Evolutionary conservation across 2,888 invertebrate genomes (phyloP), one percentile per base, ranked within the genome.

Genomic region (Platycnemis pennipes): DNA sequence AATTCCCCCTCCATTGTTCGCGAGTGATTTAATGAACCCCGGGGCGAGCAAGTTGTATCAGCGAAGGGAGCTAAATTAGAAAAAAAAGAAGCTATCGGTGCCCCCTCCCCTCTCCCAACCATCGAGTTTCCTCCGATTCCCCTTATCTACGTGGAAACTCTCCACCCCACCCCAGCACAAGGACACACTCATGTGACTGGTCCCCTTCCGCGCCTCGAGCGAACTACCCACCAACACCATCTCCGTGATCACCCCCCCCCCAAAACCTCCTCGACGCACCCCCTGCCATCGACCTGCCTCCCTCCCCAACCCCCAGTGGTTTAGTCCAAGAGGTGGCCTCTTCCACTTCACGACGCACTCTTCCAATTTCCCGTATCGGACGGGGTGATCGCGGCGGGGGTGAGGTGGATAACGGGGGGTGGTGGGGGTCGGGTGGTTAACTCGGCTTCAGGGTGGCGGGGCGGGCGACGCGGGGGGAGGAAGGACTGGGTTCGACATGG

Each of bases 351-450:
- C 91, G 44, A 91, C 44, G 69, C 91, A 63, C 91, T 69, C 49
- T 91, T 91, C 91, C 91, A 91, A 91, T 69, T 91, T 91, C 91
- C 91, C 91, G 69, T 69, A 69, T 91, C 91, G 91, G 91, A 63
- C 44, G 56, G 44, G 44, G 42, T 37, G 63, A 63, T 56, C 63
- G 44, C 26, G 3, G 56, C 19, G n/a, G 37, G 44, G n/a, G 7
- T 56, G 91, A 56, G 37, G 56, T 49, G 49, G 88, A 49, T 31
- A 44, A 44, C 42, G 45, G 31, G 89, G 89, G 89, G 91, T 26
- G 91, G 53, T 37, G 31, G 22, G 89, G 53, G 31, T 16, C 19
- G 37, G 53, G 31, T 16, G 46, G 46, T 88, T 46, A 46, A 88
- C 5, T 1, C 4, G 56, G 56, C 19, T 56, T 22, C 56, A 22